Evolutionary conservation across 2,888 invertebrate genomes (phyloP), one percentile per base, ranked within the genome.

Genomic region (Altica lythri): DNA sequence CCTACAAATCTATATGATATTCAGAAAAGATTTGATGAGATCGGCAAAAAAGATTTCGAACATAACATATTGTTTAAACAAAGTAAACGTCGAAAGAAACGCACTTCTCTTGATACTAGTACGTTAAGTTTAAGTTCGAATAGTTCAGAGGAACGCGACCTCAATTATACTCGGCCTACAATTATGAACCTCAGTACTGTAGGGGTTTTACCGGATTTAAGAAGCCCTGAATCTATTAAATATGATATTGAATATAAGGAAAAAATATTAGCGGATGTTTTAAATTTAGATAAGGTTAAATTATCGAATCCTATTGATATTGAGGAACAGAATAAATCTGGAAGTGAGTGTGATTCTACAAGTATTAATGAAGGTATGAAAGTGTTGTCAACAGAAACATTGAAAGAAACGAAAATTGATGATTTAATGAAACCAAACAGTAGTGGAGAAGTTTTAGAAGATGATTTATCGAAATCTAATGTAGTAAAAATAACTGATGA

Each of bases 161-260:
- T 59, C 2, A 63, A 53, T 50, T 65, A 57, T 30, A 69, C 61
- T 12, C 72, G 71, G 46, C 76, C 80, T 1, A 78, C 76, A 1
- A 57, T 78, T 13, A 78, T 81, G 79, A 79, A 77, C 52, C 72
- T 78, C 3, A 81, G 80, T 60, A 76, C 77, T 37, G 77, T 75
- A 10, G 73, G 73, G 4, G 67, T 80, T 60, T 68, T 79, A 34
- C 78, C 81, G 1, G 81, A 84, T 64, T 74, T 80, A 38, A 77
- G 80, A 66, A 86, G 85, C 72, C 85, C 85, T 2, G 82, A 82
- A 59, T 81, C 83, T 0, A 82, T 90, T 43, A 82, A 85, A 62
- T 83, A 84, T 62, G 86, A 89, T 61, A 86, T 90, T 30, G 86
- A 85, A 70, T 81, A 83, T 59, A 90, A 90, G 71, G 90, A 90